Evolutionary conservation across 2,113 vertebrate species (phyloP).

Genomic region (Salvelinus namaycush): DNA sequence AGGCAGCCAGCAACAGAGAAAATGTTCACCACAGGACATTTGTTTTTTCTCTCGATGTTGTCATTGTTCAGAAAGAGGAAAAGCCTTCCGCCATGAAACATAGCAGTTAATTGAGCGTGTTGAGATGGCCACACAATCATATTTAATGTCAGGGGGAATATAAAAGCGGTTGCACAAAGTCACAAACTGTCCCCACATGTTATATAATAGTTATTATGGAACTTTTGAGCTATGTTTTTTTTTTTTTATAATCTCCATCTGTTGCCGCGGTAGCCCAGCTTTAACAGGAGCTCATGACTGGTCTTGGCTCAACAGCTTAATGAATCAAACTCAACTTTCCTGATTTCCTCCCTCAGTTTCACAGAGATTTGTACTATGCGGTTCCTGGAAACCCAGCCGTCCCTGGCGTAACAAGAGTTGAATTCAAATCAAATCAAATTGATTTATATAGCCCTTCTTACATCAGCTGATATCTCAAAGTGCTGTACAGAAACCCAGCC

Average conservation of each 20-base stretch:
- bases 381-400: slow-evolving; percentile 20
- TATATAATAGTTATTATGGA: too few relatives aligned
- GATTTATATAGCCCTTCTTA: too few relatives aligned
- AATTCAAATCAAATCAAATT: neutral
- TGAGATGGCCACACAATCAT: neutral
- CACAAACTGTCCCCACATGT: too few relatives aligned
- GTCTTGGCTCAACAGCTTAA: neutral
- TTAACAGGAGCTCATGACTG: slow-evolving; percentile 5
- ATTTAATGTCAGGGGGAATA: neutral
- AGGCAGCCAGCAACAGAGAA: neutral
- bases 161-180: neutral
- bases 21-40: neutral
- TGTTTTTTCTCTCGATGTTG: neutral
- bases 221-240: neutral
- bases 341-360: slow-evolving; percentile 5
- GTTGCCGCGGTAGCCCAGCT: neutral
- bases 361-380: slow-evolving; percentile 7
- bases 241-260: neutral
- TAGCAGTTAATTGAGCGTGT: neutral
- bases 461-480: too few relatives aligned
- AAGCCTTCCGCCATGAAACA: slow-evolving; percentile 12
- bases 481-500: too few relatives aligned
- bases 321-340: slow-evolving; percentile 14
- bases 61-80: neutral
- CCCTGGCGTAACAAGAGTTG: slow-evolving; percentile 11